Evolutionary conservation across 2,113 vertebrate species (phyloP).

Genomic region (Girardinichthys multiradiatus): DNA sequence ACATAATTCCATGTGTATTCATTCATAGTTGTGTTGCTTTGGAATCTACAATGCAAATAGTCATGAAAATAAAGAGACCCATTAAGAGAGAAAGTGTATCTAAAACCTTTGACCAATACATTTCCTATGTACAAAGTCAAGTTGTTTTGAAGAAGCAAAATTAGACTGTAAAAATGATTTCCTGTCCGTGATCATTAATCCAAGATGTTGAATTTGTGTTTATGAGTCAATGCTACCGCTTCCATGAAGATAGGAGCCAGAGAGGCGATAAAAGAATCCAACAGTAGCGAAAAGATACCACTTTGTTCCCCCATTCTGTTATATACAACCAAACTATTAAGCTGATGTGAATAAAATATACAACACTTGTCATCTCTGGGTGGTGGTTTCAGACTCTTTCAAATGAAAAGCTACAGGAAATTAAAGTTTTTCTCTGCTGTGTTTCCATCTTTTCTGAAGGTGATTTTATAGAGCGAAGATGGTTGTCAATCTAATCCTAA

Average conservation of each 20-base stretch:
- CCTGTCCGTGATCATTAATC: conserved; percentile 46
- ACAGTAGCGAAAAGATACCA: conserved; percentile 4
- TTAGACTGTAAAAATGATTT: conserved; percentile 7
- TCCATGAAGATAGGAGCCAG: neutral
- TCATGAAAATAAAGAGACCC: too few relatives aligned
- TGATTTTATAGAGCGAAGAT: neutral
- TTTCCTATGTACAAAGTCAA: conserved; percentile 47
- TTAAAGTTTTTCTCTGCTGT: neutral
- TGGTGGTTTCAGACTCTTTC: neutral
- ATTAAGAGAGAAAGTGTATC: too few relatives aligned
- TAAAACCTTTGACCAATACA: too few relatives aligned
- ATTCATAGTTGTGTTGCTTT: too few relatives aligned
- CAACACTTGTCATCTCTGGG: conserved; percentile 15
- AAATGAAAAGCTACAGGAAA: conserved; percentile 5
- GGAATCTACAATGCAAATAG: too few relatives aligned
- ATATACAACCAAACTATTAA: conserved; percentile 22
- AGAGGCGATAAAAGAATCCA: conserved; percentile 9
- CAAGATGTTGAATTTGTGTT: conserved; percentile 30
- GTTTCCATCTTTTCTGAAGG: conserved; percentile 26
- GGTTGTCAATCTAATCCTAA: neutral
- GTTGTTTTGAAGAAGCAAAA: conserved; percentile 32
- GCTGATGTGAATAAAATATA: conserved; percentile 37
- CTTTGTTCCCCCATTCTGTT: conserved; percentile 17
- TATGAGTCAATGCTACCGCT: conserved; percentile 16
- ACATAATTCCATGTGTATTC: too few relatives aligned